Base-by-base conservation (phyloP, 2,113 vertebrate species). In the Pelecanus crispus region DNA sequence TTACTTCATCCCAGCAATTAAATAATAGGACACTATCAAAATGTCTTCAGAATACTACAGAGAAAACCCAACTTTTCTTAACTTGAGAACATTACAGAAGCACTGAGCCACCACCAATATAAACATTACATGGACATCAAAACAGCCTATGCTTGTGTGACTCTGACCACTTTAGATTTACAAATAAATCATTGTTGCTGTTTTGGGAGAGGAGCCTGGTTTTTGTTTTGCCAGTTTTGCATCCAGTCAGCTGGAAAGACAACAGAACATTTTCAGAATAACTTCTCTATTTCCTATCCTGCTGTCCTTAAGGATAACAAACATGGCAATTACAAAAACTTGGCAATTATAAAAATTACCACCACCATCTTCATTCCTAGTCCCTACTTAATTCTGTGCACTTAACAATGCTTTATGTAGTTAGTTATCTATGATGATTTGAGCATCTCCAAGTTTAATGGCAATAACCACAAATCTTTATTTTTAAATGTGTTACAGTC, bases 141-240 rank as follows among this genome's bases (percentile, higher is more conserved):
- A 92, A 89, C 28, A 68, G 78, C 22, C 77, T 29, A 16, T 58
- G 32, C 10, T 73, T 62, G 10, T 78, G 36, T 36, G 49, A 86
- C 36, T 47, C 50, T 61, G 31, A 90, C 53, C 26, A 38, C 40
- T 86, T 87, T 1, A 72, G 49, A 85, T 94, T 68, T 82, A 92
- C 70, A 91, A 96, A 92, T 78, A 96, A 92, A 95, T 91, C 55
- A 73, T 38, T 83, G 68, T 71, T 95, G 89, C 47, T 84, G 38
- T 74, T 95, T 71, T 75, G 68, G 81, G 81, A 94, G 31, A 89
- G 47, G 1, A 86, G 63, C 44, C 50, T 86, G 32, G 5, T 2
- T 92, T 96, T 94, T 94, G 42, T 78, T 86, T 92, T 53, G 67
- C 75, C 75, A 94, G 18, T 83, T 95, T 83, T 90, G 61, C 32